phyloP scores from a whole-genome alignment of 2,797 vertebrate genomes.

The Eleutherodactylus coqui region DNA sequence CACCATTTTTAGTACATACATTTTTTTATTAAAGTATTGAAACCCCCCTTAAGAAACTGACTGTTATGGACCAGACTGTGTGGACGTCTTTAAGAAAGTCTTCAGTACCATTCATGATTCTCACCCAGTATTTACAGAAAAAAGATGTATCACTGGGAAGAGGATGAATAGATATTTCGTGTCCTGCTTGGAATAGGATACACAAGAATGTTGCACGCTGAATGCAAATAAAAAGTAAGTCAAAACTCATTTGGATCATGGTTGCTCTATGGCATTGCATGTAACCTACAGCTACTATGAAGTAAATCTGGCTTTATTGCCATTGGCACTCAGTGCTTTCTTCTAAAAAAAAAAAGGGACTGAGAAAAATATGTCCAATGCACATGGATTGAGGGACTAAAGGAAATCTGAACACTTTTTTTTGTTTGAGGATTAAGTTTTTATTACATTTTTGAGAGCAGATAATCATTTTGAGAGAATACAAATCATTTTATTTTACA shows the following conservation, averaged over 20 bases:
- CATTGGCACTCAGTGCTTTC: background rate
- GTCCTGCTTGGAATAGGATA: background rate
- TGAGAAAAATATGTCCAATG: background rate
- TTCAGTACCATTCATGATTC: background rate
- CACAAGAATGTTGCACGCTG: background rate
- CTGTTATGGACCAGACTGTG: background rate
- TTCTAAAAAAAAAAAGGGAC: background rate
- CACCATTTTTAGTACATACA: too few species aligned
- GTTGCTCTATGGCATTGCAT: background rate
- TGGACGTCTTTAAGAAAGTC: background rate
- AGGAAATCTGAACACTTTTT: background rate
- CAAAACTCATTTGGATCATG: background rate
- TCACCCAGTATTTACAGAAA: background rate
- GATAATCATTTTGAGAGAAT: background rate
- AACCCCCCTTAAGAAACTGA: background rate
- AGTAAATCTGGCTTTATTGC: constrained; percentile 7
- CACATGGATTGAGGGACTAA: background rate
- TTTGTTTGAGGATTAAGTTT: too few species aligned
- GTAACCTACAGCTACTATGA: background rate
- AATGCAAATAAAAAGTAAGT: background rate
- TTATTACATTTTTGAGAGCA: too few species aligned
- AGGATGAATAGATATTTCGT: background rate
- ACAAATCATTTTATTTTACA: background rate
- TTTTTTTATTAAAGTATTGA: too few species aligned
- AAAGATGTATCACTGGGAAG: background rate